Base-by-base conservation (phyloP, 1,140 invertebrate genomes). In the Caenorhabditis briggsae region DNA sequence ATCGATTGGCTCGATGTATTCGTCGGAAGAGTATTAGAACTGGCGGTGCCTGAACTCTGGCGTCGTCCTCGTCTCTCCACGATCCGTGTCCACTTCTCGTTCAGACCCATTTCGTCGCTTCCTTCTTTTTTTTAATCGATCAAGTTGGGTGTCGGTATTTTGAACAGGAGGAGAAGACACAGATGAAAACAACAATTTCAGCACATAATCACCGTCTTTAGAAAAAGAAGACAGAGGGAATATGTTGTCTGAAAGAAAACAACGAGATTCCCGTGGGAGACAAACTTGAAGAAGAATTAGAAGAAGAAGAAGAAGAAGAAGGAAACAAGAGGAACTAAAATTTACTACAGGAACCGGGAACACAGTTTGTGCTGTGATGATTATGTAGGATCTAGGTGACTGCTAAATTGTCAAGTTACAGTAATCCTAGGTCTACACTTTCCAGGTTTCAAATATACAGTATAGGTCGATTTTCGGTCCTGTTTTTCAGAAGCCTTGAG, bases 141-240 rank as follows among this genome's bases (percentile, higher is more conserved):
- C 70, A 78, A 70, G 64, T 16, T 16, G 61, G 61, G 2, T 9
- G 61, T 25, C 8, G 11, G 33, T 65, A 11, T 33, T 25, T 65
- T 65, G 16, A n/a, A 65, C 9, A 14, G 12, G 61, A 65, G 25
- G 33, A 59, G 8, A n/a, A 8, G 58, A 59, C 8, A 20, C 11
- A 65, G 11, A 65, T 14, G 33, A 78, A 78, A 78, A 78, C 46
- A 78, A 78, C 70, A 78, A 78, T 78, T 78, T 78, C 70, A 78
- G 70, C 70, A 78, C 70, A 78, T 78, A 78, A 78, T 78, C 70
- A 48, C 70, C 70, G 46, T 78, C 70, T 78, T 78, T 78, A 70
- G 5, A 23, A 11, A 11, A 18, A 70, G 64, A 46, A 46, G 59
- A 33, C 8, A 33, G 25, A 64, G 12, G 9, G 25, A 14, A 70